Evolutionary conservation across 2,113 vertebrate genomes (phyloP).

Genomic region (Barnardius zonarius): DNA sequence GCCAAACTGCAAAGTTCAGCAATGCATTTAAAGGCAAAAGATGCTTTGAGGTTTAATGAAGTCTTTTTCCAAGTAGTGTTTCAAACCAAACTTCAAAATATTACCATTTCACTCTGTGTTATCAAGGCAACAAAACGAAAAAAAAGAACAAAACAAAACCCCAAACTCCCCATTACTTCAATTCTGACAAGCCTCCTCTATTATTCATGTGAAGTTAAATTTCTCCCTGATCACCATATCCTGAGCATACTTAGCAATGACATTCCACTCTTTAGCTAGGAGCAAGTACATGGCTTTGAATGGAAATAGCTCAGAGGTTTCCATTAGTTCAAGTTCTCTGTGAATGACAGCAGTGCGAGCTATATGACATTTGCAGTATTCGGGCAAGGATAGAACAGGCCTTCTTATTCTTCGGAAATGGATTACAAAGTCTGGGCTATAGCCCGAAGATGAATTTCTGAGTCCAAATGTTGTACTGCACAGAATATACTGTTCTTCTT

Average conservation of each 20-base stretch:
- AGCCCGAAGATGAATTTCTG: not conserved
- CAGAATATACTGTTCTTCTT: not conserved
- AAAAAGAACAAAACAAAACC: not conserved
- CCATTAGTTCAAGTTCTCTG: not conserved
- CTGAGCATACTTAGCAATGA: not conserved
- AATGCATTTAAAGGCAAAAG: slow-evolving; percentile 1
- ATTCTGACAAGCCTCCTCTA: not conserved
- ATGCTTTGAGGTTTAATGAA: slow-evolving; percentile 38
- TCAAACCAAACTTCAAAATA: not conserved
- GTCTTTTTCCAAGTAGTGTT: not conserved
- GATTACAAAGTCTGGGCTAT: not conserved
- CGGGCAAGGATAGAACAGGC: not conserved
- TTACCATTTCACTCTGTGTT: not conserved
- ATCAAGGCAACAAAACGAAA: not conserved
- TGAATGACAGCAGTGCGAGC: not conserved
- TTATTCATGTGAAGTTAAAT: not conserved
- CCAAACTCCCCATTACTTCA: not conserved
- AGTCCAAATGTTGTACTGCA: not conserved
- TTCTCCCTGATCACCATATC: not conserved
- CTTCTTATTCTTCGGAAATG: not conserved
- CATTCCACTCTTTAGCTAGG: not conserved
- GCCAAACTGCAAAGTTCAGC: slow-evolving; percentile 38
- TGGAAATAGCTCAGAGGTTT: not conserved
- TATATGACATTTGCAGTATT: not conserved
- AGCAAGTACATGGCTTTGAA: not conserved